These are phyloP conservation scores for Sterna hirundo DNA, from an alignment of 2,113 vertebrate genomes.

Conservation along the genomic window DNA sequence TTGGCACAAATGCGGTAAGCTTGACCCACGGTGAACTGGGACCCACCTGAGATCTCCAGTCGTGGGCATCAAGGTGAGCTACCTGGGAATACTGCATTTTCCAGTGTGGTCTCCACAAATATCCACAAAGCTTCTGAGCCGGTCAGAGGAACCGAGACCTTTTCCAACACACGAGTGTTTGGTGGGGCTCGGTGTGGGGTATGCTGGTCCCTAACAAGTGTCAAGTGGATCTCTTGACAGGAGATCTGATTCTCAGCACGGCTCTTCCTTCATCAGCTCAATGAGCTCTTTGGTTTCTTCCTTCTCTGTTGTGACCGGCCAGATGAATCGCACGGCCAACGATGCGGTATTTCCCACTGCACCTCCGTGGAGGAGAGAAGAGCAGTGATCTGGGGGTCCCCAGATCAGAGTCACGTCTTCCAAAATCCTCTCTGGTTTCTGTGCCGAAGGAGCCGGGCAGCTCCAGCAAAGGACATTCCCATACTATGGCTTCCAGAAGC, in stretches of 20 bases:
- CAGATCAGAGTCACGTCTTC: background rate
- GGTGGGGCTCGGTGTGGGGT: background rate
- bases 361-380: background rate
- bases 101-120: background rate
- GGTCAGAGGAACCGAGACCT: background rate
- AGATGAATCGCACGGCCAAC: background rate
- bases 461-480: background rate
- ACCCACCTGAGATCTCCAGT: background rate
- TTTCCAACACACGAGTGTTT: background rate
- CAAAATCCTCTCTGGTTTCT: background rate
- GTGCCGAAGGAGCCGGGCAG: background rate
- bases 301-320: background rate
- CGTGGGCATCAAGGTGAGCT: background rate
- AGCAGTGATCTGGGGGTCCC: background rate
- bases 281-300: background rate
- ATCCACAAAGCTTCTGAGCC: background rate
- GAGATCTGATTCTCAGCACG: background rate
- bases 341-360: fast-evolving
- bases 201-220: background rate
- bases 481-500: background rate
- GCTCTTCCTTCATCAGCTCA: background rate
- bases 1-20: background rate
- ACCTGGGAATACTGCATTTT: background rate
- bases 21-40: background rate
- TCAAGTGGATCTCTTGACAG: background rate